A percentile compares a stretch with the other conserved stretches of the same genome.
phyloP scores from a whole-genome alignment of 2,113 vertebrate genomes.

The Cinclus cinclus region DNA sequence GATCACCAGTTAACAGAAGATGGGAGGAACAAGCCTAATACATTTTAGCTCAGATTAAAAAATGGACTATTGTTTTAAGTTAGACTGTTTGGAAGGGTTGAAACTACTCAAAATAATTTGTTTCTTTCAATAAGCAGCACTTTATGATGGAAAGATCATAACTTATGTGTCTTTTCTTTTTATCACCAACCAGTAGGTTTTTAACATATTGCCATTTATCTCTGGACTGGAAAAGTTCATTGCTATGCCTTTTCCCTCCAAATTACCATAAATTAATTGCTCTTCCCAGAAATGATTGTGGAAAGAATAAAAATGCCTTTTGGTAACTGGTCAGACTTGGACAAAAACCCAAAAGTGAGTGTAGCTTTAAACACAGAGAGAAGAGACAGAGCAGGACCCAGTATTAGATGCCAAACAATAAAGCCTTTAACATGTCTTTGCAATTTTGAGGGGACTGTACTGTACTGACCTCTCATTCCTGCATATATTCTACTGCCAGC shows the following conservation, averaged over 20 bases:
- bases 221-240: slow-evolving; percentile 41
- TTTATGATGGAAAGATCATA: neutral
- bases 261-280: slow-evolving; percentile 48
- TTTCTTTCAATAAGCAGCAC: neutral
- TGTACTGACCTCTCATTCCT: slow-evolving; percentile 61
- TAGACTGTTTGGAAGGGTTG: neutral
- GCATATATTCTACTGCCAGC: slow-evolving; percentile 23
- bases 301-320: slow-evolving; percentile 44
- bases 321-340: slow-evolving; percentile 28
- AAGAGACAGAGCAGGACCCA: slow-evolving; percentile 40
- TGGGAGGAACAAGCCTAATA: neutral
- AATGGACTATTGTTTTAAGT: neutral
- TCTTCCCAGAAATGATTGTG: slow-evolving; percentile 11
- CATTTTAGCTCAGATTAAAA: neutral
- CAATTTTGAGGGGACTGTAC: slow-evolving; percentile 24
- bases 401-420: slow-evolving; percentile 34
- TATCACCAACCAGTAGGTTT: neutral
- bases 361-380: slow-evolving; percentile 19
- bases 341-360: neutral
- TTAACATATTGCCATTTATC: slow-evolving; percentile 5
- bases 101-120: slow-evolving; percentile 2
- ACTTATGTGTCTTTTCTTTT: slow-evolving; percentile 7
- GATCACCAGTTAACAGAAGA: neutral
- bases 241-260: neutral
- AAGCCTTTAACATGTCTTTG: slow-evolving; percentile 35